A percentile compares a stretch with the other conserved stretches of the same genome.
Conservation (phyloP, 2,113 vertebrate genomes). For the Alaudala cheleensis region DNA sequence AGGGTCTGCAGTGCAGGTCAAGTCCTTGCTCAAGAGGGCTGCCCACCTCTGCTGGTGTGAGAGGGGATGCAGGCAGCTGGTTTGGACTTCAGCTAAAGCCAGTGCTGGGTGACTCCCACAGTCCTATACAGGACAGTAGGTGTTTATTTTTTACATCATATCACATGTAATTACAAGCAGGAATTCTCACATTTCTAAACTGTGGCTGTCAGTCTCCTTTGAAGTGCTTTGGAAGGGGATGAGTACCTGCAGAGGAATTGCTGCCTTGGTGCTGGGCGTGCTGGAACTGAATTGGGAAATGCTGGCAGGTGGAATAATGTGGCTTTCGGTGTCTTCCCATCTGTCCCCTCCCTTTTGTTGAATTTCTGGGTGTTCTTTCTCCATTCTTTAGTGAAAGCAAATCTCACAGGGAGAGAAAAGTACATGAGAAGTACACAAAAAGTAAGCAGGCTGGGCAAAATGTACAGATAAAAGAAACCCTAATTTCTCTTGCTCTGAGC, state of each 20-base stretch:
- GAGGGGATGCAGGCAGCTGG: neutral
- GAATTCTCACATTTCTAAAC: neutral
- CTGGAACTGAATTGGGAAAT: neutral
- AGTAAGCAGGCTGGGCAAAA: neutral
- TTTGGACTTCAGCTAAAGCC: neutral
- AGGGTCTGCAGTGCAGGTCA: neutral
- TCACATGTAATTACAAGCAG: neutral
- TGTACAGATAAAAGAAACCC: accelerated
- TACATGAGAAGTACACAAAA: neutral
- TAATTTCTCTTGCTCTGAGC: neutral
- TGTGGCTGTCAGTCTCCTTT: neutral
- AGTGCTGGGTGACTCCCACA: neutral
- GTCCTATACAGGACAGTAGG: neutral
- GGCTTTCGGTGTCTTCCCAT: neutral
- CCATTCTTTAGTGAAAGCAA: neutral
- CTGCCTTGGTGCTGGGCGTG: neutral
- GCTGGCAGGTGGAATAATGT: neutral
- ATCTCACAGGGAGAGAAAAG: neutral
- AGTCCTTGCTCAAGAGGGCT: neutral
- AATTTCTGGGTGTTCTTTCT: neutral
- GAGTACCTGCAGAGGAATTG: neutral
- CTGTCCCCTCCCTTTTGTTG: neutral
- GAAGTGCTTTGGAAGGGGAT: neutral
- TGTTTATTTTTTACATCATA: neutral
- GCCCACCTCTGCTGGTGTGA: neutral